A percentile compares a stretch with the other conserved stretches of the same genome.
Evolutionary conservation across 1,140 invertebrate species (phyloP).

Genomic region (Idris sp.): DNA sequence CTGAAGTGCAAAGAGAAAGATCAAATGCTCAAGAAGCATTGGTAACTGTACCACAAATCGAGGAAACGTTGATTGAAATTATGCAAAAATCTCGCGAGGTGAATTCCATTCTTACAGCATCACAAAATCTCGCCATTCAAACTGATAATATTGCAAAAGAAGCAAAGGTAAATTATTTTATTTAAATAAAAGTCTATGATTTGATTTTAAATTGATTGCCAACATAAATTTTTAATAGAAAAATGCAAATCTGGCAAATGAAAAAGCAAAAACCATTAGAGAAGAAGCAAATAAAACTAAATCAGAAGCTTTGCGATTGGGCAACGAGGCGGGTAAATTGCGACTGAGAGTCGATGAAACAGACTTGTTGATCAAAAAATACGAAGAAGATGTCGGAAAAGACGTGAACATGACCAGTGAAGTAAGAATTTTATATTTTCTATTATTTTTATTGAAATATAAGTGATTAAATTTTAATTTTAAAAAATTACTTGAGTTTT

Average conservation of each 20-base stretch:
- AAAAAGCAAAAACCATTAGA: slow-evolving; percentile 86
- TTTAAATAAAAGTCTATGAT: background rate
- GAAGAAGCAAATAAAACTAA: slow-evolving; percentile 87
- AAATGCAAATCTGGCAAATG: slow-evolving; percentile 69
- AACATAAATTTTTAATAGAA: slow-evolving; percentile 71
- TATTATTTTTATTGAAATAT: slow-evolving; percentile 3
- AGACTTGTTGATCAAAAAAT: slow-evolving; percentile 82
- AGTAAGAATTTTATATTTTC: slow-evolving; percentile 82
- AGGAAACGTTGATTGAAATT: slow-evolving; percentile 79
- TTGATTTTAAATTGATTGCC: background rate
- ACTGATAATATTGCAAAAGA: slow-evolving; percentile 87
- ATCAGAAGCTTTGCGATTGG: slow-evolving; percentile 84
- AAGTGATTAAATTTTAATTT: no score
- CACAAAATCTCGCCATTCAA: slow-evolving; percentile 87
- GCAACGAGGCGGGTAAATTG: slow-evolving; percentile 87
- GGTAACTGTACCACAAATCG: slow-evolving; percentile 80
- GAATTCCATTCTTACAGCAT: slow-evolving; percentile 84
- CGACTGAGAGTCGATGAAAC: slow-evolving; percentile 85
- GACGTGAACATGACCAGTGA: slow-evolving; percentile 86
- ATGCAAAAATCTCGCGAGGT: slow-evolving; percentile 83
- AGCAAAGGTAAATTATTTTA: slow-evolving; percentile 83
- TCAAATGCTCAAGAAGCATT: slow-evolving; percentile 83
- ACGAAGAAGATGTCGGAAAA: slow-evolving; percentile 85
- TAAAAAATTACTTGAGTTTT: no score
- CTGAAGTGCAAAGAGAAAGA: slow-evolving; percentile 89